Evolutionary conservation across 2,888 invertebrate genomes (phyloP).

Genomic region (Parnassius smintheus): DNA sequence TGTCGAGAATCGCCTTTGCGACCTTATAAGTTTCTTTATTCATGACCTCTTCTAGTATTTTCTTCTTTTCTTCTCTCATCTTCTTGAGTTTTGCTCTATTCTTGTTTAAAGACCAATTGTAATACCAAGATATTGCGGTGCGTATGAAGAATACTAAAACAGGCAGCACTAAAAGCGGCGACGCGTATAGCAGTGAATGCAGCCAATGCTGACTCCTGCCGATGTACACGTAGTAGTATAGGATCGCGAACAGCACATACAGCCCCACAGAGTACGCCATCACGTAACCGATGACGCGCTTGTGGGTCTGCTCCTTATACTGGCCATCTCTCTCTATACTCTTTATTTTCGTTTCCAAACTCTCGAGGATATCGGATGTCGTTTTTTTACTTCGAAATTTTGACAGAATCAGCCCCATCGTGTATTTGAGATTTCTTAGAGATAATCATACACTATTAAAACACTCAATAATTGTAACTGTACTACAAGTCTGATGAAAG

Average conservation of each 20-base stretch:
- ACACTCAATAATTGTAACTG: conserved; percentile 50
- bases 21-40: conserved; percentile 98
- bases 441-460: conserved; percentile 39
- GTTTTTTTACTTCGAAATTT: conserved; percentile 83
- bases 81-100: conserved; percentile 87
- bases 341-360: conserved; percentile 89
- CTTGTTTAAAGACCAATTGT: conserved; percentile 88
- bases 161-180: conserved; percentile 90
- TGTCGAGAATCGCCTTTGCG: conserved; percentile 93
- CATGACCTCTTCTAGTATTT: conserved; percentile 96
- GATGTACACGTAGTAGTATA: conserved; percentile 91
- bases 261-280: conserved; percentile 85
- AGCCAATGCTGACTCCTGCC: conserved; percentile 86
- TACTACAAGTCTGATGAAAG: conserved; percentile 59
- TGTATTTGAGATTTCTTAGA: conserved; percentile 37
- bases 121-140: conserved; percentile 92
- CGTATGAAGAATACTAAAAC: conserved; percentile 89
- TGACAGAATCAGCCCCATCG: conserved; percentile 85
- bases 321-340: conserved; percentile 90
- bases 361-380: conserved; percentile 81
- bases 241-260: conserved; percentile 85
- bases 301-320: conserved; percentile 90
- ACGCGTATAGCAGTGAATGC: conserved; percentile 87
- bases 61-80: conserved; percentile 90
- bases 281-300: conserved; percentile 90